phyloP scores from a whole-genome alignment of 2,797 vertebrate genomes.

The Poecilia picta region DNA sequence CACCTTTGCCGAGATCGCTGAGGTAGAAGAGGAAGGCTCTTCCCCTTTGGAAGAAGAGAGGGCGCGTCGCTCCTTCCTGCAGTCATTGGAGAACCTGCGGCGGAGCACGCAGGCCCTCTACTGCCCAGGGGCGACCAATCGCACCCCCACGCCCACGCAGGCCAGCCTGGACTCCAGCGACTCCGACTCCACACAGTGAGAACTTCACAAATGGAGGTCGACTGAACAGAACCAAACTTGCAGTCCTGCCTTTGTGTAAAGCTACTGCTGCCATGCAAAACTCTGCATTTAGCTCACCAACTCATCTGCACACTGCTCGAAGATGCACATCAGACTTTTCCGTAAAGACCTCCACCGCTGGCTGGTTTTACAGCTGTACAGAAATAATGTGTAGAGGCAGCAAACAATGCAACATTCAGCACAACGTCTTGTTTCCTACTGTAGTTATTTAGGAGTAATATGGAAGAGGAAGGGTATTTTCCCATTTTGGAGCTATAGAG shows the following conservation, averaged over 20 bases:
- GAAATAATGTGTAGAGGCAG: constrained; percentile 49
- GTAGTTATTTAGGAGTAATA: constrained; percentile 30
- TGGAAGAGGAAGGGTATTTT: constrained; percentile 57
- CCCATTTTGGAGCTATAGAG: constrained; percentile 57
- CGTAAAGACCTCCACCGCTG: constrained; percentile 40
- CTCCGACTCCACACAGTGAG: constrained; percentile 92
- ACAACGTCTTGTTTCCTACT: constrained; percentile 68
- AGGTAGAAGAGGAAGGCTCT: constrained; percentile 96
- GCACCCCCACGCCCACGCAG: constrained; percentile 80
- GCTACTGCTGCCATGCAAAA: constrained; percentile 45
- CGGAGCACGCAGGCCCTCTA: constrained; percentile 92
- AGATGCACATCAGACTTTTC: constrained; percentile 48
- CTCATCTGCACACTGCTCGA: constrained; percentile 46
- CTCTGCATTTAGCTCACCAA: constrained; percentile 62
- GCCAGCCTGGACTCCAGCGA: constrained; percentile 95
- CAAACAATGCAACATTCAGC: constrained; percentile 48
- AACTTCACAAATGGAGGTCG: constrained; percentile 70
- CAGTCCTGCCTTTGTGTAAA: constrained; percentile 51
- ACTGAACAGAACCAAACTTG: constrained; percentile 59
- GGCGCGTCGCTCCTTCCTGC: constrained; percentile 92
- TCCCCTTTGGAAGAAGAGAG: constrained; percentile 95
- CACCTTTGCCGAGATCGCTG: constrained; percentile 97
- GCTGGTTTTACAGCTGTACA: constrained; percentile 58
- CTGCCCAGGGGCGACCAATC: constrained; percentile 62
- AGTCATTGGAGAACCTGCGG: constrained; percentile 94